A percentile compares a stretch with the other conserved stretches of the same genome.
Evolutionary conservation across 2,113 vertebrate genomes (phyloP).

Genomic region (Fregata magnificens): DNA sequence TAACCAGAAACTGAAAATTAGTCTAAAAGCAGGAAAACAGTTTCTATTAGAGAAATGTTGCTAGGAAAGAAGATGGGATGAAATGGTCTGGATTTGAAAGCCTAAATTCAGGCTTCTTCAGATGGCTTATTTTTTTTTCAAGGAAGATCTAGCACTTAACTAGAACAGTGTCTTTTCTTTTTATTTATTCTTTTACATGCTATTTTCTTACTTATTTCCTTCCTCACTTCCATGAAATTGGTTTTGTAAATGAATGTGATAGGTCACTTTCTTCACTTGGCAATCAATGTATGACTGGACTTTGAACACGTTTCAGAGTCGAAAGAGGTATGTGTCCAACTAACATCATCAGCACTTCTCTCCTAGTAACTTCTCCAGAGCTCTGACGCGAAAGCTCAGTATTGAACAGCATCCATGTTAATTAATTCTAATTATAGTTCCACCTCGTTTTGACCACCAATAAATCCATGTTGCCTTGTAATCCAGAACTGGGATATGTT

Average conservation of each 20-base stretch:
- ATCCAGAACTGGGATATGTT: neutral
- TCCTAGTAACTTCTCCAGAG: neutral
- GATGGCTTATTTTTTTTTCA: neutral
- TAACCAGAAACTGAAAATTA: neutral
- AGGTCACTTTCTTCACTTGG: neutral
- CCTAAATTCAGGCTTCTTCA: neutral
- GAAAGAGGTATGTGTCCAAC: neutral
- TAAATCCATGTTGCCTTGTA: constrained; percentile 28
- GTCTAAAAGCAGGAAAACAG: neutral
- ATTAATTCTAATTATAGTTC: constrained; percentile 64
- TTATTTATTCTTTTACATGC: neutral
- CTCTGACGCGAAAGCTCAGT: neutral
- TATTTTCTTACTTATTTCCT: neutral
- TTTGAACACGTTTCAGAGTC: neutral
- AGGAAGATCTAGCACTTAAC: neutral
- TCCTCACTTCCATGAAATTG: neutral
- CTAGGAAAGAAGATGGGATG: neutral
- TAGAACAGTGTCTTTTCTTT: neutral
- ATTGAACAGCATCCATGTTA: constrained; percentile 17
- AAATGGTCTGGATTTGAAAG: neutral
- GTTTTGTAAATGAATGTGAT: neutral
- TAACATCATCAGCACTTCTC: neutral
- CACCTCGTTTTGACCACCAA: constrained; percentile 32
- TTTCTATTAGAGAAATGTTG: neutral
- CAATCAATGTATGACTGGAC: neutral